Evolutionary conservation across 2,113 vertebrate species (phyloP).

Genomic region (Dipodomys stephensi): DNA sequence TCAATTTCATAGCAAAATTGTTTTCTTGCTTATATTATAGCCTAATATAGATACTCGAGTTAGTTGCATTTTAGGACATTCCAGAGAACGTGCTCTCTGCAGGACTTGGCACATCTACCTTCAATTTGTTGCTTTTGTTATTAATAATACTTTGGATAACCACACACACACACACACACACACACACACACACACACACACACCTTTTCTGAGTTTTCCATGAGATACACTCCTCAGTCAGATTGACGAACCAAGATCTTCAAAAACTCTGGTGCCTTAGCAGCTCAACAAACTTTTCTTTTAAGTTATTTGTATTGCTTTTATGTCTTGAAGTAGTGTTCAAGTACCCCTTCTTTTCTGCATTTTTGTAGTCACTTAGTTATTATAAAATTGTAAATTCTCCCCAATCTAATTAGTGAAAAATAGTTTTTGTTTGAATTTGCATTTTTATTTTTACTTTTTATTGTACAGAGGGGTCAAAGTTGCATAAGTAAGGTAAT

Average conservation of each 20-base stretch:
- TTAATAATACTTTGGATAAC: background rate
- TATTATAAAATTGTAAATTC: background rate
- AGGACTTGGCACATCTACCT: too few relatives aligned
- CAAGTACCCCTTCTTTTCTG: background rate
- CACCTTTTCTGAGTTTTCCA: background rate
- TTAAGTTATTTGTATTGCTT: background rate
- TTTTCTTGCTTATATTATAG: too few relatives aligned
- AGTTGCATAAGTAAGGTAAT: too few relatives aligned
- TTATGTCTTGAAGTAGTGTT: background rate
- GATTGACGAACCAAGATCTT: background rate
- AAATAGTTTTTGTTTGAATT: slow-evolving; percentile 3
- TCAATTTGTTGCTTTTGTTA: background rate
- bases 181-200: too few relatives aligned
- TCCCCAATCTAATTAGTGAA: background rate
- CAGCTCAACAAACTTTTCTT: background rate
- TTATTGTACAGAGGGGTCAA: too few relatives aligned
- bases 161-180: background rate
- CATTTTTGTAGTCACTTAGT: background rate
- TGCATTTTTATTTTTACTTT: background rate
- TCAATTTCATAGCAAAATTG: too few relatives aligned
- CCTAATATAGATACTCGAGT: too few relatives aligned
- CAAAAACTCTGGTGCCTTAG: background rate
- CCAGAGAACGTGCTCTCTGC: too few relatives aligned
- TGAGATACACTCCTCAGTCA: background rate
- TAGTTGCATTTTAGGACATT: too few relatives aligned